Conservation (phyloP, 1,140 invertebrate genomes). For the Drosophila albomicans region DNA sequence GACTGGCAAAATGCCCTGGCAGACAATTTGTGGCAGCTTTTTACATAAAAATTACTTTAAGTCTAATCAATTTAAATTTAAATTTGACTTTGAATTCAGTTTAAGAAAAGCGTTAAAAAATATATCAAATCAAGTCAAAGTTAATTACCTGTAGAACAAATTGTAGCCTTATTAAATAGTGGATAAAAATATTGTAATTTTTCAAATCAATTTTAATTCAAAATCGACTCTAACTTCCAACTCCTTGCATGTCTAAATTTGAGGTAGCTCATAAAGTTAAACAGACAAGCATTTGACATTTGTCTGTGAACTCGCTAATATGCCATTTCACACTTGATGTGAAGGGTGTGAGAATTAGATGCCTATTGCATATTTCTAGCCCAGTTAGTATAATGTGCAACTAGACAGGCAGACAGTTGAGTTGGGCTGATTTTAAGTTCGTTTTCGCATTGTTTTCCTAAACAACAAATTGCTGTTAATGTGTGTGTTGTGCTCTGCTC, state of each 20-base stretch:
- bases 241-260: neutral
- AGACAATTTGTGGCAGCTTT: neutral
- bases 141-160: too few relatives aligned
- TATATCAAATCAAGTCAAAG: neutral
- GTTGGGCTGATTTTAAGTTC: constrained; percentile 6
- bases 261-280: neutral
- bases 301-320: neutral
- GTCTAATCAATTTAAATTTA: neutral
- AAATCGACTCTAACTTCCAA: too few relatives aligned
- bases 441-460: constrained; percentile 42
- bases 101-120: neutral
- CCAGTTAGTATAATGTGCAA: neutral
- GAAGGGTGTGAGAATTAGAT: constrained; percentile 1
- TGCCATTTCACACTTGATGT: neutral
- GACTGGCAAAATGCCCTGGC: neutral
- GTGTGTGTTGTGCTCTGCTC: constrained; percentile 19
- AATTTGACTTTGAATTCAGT: neutral
- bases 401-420: constrained; percentile 3
- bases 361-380: constrained; percentile 3
- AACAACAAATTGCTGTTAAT: constrained; percentile 65
- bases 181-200: too few relatives aligned
- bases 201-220: neutral
- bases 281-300: neutral
- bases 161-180: too few relatives aligned
- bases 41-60: too few relatives aligned